phyloP scores from a whole-genome alignment of 1,140 invertebrate genomes.

The Pachyrhynchus sulphureomaculatus region DNA sequence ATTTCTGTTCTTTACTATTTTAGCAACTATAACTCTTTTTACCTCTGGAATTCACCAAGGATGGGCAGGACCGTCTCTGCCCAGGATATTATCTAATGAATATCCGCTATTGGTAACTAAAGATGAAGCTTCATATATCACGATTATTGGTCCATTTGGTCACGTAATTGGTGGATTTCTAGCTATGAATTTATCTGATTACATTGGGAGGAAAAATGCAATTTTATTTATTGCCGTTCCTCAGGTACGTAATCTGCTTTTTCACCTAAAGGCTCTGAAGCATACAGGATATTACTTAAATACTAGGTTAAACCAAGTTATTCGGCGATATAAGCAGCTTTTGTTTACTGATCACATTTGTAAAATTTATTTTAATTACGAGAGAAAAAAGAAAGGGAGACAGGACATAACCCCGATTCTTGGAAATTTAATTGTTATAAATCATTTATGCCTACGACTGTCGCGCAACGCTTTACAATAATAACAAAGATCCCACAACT shows the following conservation, averaged over 20 bases:
- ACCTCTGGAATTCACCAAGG: slow-evolving; percentile 52
- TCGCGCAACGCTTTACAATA: too few relatives aligned
- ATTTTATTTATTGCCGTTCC: slow-evolving; percentile 57
- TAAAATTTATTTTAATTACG: too few relatives aligned
- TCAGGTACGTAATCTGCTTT: slow-evolving; percentile 13
- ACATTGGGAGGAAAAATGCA: slow-evolving; percentile 60
- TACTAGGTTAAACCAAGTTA: too few relatives aligned
- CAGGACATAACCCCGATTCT: too few relatives aligned
- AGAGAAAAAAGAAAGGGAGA: too few relatives aligned
- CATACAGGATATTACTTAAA: too few relatives aligned
- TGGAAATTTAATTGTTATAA: too few relatives aligned
- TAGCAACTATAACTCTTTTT: slow-evolving; percentile 28
- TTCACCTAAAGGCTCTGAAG: too few relatives aligned
- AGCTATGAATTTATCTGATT: slow-evolving; percentile 66
- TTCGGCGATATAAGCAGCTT: too few relatives aligned
- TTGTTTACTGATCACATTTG: too few relatives aligned
- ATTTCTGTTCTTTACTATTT: slow-evolving; percentile 5
- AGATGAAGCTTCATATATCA: slow-evolving; percentile 41
- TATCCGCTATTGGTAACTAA: slow-evolving; percentile 31
- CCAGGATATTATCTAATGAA: slow-evolving; percentile 45
- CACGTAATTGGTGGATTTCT: slow-evolving; percentile 79
- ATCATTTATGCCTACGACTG: too few relatives aligned
- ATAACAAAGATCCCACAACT: too few relatives aligned
- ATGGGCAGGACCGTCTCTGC: slow-evolving; percentile 56
- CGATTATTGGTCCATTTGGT: slow-evolving; percentile 57